These are phyloP conservation scores for Crotalus viridis DNA, from an alignment of 2,113 vertebrate species.

Conservation along the genomic window DNA sequence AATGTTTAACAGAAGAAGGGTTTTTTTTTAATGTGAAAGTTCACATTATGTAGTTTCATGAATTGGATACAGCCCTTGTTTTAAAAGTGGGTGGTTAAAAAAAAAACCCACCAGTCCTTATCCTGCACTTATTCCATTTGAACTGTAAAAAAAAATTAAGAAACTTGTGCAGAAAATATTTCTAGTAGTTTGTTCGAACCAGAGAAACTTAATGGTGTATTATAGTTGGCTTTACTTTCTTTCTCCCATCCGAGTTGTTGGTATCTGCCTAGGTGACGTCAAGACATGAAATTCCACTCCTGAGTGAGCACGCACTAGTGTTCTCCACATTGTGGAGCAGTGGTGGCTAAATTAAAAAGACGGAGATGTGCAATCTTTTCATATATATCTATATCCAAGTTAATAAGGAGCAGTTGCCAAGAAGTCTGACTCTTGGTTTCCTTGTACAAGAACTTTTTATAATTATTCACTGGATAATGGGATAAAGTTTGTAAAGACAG, in stretches of 20 bases:
- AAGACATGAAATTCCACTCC: neutral
- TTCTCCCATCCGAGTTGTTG: neutral
- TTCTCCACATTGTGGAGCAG: neutral
- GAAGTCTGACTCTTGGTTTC: slow-evolving; percentile 36
- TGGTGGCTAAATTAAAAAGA: neutral
- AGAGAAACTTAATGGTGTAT: neutral
- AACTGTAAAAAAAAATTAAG: slow-evolving; percentile 1
- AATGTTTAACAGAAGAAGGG: neutral
- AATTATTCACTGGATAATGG: slow-evolving; percentile 53
- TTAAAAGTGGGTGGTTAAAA: neutral
- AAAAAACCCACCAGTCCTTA: neutral
- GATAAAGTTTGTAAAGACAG: slow-evolving; percentile 19
- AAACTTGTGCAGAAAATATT: neutral
- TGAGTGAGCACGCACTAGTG: neutral
- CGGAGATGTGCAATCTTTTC: slow-evolving; percentile 11
- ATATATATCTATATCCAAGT: neutral
- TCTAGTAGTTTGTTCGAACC: neutral
- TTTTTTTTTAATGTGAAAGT: slow-evolving; percentile 18
- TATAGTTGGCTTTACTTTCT: neutral
- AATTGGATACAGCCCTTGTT: neutral
- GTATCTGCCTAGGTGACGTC: slow-evolving; percentile 15
- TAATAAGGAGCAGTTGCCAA: slow-evolving; percentile 59
- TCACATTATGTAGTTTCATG: slow-evolving; percentile 25
- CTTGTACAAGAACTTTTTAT: slow-evolving; percentile 42
- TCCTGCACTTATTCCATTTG: neutral